These are phyloP conservation scores for Drosophila kohkoa DNA, from an alignment of 1,140 invertebrate species.

Conservation along the genomic window DNA sequence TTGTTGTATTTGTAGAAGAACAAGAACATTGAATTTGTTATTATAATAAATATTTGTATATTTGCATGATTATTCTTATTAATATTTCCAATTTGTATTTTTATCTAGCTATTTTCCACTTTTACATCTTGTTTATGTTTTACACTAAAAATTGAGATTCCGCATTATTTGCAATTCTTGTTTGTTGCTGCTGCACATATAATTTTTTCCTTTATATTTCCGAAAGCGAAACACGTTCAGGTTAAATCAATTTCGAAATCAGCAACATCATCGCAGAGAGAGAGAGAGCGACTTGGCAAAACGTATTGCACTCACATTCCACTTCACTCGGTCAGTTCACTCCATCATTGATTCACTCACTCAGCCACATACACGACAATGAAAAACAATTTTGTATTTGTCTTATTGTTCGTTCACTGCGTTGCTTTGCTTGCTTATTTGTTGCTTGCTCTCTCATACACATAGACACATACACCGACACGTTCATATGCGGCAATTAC, in stretches of 20 bases:
- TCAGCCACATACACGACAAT: slow-evolving; percentile 42
- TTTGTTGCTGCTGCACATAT: slow-evolving; percentile 21
- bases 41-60: slow-evolving; percentile 25
- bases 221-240: slow-evolving; percentile 59
- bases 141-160: slow-evolving; percentile 34
- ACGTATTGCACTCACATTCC: slow-evolving; percentile 38
- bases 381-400: slow-evolving; percentile 62
- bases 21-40: slow-evolving; percentile 26
- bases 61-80: slow-evolving; percentile 20
- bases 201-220: slow-evolving; percentile 11
- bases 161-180: slow-evolving; percentile 19
- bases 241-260: slow-evolving; percentile 71
- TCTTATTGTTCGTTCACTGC: slow-evolving; percentile 71
- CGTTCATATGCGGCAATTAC: slow-evolving; percentile 62
- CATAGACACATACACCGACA: slow-evolving; percentile 25
- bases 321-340: slow-evolving; percentile 25
- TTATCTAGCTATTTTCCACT: slow-evolving; percentile 42
- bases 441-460: slow-evolving; percentile 58
- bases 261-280: slow-evolving; percentile 51
- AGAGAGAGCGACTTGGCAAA: slow-evolving; percentile 3
- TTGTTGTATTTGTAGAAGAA: slow-evolving; percentile 32
- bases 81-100: slow-evolving; percentile 15
- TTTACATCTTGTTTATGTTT: slow-evolving; percentile 42
- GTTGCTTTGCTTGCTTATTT: slow-evolving; percentile 54
- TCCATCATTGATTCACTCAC: slow-evolving; percentile 16